Percentiles rank a stretch among this genome's conserved stretches.
Conservation (phyloP, 2,888 invertebrate genomes). For the Monoplex corrugatus region DNA sequence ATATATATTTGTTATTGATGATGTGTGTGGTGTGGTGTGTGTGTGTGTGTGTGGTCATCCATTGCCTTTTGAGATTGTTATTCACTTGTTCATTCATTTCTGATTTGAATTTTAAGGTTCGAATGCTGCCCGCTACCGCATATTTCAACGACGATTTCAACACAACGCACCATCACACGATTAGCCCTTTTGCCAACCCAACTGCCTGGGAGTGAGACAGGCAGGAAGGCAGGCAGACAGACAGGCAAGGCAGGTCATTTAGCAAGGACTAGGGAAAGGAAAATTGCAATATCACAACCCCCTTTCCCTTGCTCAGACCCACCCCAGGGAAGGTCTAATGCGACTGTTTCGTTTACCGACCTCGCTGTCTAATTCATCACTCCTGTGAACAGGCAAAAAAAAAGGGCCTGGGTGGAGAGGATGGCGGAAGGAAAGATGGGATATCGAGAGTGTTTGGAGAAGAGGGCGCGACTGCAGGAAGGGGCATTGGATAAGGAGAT, state of each 20-base stretch:
- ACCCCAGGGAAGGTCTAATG: constrained; percentile 48
- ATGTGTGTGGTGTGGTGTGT: too few species aligned
- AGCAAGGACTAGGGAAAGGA: constrained; percentile 25
- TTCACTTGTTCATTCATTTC: too few species aligned
- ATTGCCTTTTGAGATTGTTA: too few species aligned
- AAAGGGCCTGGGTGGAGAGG: neutral
- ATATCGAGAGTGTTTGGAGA: neutral
- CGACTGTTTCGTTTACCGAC: constrained; percentile 49
- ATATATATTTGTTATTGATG: too few species aligned
- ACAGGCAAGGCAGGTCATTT: constrained; percentile 15
- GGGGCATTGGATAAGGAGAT: neutral
- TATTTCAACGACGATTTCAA: too few species aligned
- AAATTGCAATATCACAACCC: constrained; percentile 43
- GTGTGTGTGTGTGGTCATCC: too few species aligned
- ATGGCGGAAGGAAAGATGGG: neutral
- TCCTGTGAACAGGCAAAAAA: constrained; percentile 20
- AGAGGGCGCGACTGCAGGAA: neutral
- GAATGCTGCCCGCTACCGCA: too few species aligned
- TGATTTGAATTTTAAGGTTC: too few species aligned
- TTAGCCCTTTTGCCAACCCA: neutral
- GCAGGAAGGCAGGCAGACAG: neutral
- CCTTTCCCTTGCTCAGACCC: constrained; percentile 9
- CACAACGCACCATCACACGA: too few species aligned
- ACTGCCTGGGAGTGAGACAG: neutral
- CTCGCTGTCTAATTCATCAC: constrained; percentile 48